These are phyloP conservation scores for Criorhina ranunculi DNA, from an alignment of 2,888 invertebrate genomes.

Conservation along the genomic window DNA sequence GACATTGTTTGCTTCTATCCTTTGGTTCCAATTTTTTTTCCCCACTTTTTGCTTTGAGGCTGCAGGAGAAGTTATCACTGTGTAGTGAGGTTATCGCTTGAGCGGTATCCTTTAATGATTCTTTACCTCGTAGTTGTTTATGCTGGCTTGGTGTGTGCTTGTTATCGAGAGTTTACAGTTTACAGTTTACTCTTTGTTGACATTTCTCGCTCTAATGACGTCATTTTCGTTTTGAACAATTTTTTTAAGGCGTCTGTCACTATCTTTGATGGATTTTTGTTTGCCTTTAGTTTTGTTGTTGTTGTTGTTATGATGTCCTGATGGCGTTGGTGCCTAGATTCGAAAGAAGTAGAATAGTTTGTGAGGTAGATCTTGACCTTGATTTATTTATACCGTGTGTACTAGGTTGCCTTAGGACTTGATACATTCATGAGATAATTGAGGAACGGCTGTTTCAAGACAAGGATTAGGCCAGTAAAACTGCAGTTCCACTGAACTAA, in stretches of 20 bases:
- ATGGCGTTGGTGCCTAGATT: no score
- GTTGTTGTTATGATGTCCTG: neutral
- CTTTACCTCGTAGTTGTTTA: conserved; percentile 61
- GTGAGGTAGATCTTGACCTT: no score
- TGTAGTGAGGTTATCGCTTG: conserved; percentile 63
- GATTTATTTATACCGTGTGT: no score
- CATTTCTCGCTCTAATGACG: neutral
- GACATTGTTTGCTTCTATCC: conserved; percentile 30
- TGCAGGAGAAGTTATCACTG: conserved; percentile 59
- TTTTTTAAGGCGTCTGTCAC: conserved; percentile 40
- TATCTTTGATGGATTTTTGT: conserved; percentile 41
- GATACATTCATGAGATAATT: no score
- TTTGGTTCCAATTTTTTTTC: neutral
- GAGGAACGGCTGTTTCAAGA: no score
- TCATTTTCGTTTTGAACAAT: conserved; percentile 21
- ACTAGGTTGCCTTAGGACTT: no score
- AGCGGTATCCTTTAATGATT: conserved; percentile 67
- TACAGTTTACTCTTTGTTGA: conserved; percentile 6
- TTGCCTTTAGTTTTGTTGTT: neutral
- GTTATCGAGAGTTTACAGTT: conserved; percentile 53
- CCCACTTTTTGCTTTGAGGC: conserved; percentile 38
- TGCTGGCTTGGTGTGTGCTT: conserved; percentile 49
- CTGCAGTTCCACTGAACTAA: no score
- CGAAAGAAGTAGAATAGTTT: no score
- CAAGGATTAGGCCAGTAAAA: no score